Percentiles rank a stretch among this genome's conserved stretches.
Conservation (phyloP, 2,797 vertebrate species). For the Pangasius krempfi region DNA sequence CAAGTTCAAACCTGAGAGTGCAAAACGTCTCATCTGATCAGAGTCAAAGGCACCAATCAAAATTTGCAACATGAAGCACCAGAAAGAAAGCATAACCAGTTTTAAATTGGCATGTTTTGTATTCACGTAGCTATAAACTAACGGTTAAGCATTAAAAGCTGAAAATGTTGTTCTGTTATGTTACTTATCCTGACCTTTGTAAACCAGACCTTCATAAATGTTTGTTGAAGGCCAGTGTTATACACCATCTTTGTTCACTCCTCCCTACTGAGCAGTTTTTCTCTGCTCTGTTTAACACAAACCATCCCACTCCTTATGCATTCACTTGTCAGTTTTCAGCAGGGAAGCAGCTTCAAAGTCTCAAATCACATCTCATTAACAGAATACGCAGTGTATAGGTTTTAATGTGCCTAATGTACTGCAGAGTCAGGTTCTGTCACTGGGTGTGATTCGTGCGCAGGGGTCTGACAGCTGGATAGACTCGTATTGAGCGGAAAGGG, state of each 20-base stretch:
- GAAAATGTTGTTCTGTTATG: background rate
- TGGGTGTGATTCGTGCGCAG: background rate
- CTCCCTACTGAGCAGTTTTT: background rate
- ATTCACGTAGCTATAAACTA: background rate
- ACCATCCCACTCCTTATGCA: no score
- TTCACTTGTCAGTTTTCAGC: background rate
- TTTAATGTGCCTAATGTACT: background rate
- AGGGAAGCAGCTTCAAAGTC: background rate
- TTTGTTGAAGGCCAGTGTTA: background rate
- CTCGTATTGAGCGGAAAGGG: constrained; percentile 5
- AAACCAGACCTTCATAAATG: background rate
- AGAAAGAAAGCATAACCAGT: background rate
- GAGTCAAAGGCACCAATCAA: background rate
- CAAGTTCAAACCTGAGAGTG: background rate
- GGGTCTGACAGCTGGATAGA: background rate
- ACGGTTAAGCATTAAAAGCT: background rate
- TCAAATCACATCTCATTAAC: constrained; percentile 13
- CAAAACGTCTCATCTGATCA: background rate
- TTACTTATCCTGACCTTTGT: background rate
- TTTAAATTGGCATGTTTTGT: background rate
- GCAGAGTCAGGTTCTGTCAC: background rate
- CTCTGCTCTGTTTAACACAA: background rate
- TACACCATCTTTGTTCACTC: background rate
- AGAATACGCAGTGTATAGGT: background rate
- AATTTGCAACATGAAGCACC: background rate